A percentile compares a stretch with the other conserved stretches of the same genome.
These are phyloP conservation scores for Cyrtodaria siliqua DNA, from an alignment of 2,888 invertebrate species.

Conservation along the genomic window DNA sequence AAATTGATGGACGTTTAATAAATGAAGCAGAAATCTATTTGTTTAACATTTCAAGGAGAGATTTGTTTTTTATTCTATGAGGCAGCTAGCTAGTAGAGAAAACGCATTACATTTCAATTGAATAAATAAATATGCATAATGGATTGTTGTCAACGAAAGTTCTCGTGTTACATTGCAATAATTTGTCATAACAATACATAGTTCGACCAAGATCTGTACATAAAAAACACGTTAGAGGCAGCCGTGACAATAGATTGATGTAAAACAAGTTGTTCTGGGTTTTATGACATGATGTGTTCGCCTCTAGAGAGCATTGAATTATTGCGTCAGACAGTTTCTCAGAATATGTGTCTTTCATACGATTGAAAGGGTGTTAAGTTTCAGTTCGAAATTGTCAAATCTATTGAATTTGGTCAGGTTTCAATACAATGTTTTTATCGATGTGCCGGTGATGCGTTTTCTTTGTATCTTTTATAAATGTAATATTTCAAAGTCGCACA, in stretches of 20 bases:
- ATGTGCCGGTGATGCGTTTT: too few species aligned
- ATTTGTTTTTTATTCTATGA: too few species aligned
- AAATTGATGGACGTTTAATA: slow-evolving; percentile 12
- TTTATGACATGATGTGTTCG: slow-evolving; percentile 19
- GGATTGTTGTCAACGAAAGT: slow-evolving; percentile 9
- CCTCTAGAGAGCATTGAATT: slow-evolving; percentile 38
- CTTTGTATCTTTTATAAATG: too few species aligned
- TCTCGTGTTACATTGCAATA: slow-evolving; percentile 12
- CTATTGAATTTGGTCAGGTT: too few species aligned
- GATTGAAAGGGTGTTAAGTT: too few species aligned
- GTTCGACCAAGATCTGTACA: too few species aligned
- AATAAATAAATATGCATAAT: slow-evolving; percentile 35
- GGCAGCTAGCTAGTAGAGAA: neutral
- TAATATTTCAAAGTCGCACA: too few species aligned
- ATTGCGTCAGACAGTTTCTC: slow-evolving; percentile 29
- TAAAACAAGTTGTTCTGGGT: slow-evolving; percentile 3
- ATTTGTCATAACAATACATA: slow-evolving; percentile 12
- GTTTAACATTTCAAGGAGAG: neutral
- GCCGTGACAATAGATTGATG: neutral
- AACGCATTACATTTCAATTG: neutral
- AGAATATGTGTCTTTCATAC: neutral
- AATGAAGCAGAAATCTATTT: slow-evolving; percentile 6
- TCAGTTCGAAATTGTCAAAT: too few species aligned
- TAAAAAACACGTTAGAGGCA: too few species aligned
- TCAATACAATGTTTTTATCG: too few species aligned